Percentiles rank a stretch among this genome's conserved stretches.
phyloP scores from a whole-genome alignment of 1,140 invertebrate species.

The Delia radicum region DNA sequence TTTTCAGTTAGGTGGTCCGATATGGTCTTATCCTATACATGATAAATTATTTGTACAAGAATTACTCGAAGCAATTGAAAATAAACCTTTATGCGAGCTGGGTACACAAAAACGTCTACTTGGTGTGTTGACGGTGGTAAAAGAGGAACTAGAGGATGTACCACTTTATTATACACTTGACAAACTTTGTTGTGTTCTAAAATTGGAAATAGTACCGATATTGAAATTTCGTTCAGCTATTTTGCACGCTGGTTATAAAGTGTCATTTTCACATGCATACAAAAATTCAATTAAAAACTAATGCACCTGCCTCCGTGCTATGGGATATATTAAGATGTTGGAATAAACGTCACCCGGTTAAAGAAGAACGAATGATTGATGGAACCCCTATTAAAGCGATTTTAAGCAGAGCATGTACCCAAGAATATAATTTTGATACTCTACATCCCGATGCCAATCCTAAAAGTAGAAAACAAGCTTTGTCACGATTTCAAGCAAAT shows the following conservation, averaged over 20 bases:
- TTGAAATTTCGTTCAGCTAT: constrained; percentile 82
- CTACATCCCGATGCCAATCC: constrained; percentile 77
- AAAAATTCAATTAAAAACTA: constrained; percentile 90
- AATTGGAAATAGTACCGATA: constrained; percentile 67
- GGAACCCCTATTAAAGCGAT: constrained; percentile 63
- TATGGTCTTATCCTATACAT: constrained; percentile 89
- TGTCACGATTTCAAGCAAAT: constrained; percentile 84
- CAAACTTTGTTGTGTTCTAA: constrained; percentile 65
- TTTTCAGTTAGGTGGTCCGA: constrained; percentile 83
- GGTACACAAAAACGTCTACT: constrained; percentile 74
- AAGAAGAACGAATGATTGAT: constrained; percentile 59
- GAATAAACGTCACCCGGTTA: constrained; percentile 69
- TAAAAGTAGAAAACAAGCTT: constrained; percentile 68
- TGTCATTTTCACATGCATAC: constrained; percentile 89
- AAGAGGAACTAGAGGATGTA: constrained; percentile 78
- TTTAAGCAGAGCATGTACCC: constrained; percentile 58
- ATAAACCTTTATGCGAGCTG: constrained; percentile 55
- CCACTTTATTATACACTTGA: constrained; percentile 86
- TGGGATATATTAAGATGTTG: constrained; percentile 93
- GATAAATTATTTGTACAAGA: constrained; percentile 72
- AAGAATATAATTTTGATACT: constrained; percentile 64
- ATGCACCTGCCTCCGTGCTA: constrained; percentile 81
- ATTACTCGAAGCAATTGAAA: constrained; percentile 57
- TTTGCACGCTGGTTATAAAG: constrained; percentile 88
- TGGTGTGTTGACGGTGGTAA: constrained; percentile 70